phyloP scores from a whole-genome alignment of 2,888 invertebrate species.

The Auanema sp. region DNA sequence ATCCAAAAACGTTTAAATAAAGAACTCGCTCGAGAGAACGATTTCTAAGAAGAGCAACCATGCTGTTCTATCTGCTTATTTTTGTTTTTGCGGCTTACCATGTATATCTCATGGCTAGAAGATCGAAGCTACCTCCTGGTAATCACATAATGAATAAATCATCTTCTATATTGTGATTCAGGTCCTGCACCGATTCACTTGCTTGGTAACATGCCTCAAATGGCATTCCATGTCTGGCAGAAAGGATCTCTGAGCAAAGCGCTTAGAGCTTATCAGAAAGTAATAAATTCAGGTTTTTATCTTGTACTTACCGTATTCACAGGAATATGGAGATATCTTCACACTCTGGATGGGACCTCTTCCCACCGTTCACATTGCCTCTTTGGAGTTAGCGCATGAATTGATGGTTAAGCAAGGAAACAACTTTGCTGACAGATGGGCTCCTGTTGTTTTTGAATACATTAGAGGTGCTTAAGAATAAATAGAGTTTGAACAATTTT shows the following conservation, averaged over 20 bases:
- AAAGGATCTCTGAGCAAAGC: neutral
- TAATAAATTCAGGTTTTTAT: neutral
- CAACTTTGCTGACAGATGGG: constrained; percentile 9
- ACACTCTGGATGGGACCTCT: constrained; percentile 11
- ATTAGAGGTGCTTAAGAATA: too few relatives aligned
- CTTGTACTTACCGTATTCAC: too few relatives aligned
- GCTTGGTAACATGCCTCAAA: constrained; percentile 4
- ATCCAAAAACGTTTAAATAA: too few relatives aligned
- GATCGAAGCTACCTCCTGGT: too few relatives aligned
- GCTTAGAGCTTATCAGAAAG: neutral
- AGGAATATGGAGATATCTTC: constrained; percentile 9
- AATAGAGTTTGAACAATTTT: too few relatives aligned
- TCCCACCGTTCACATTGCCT: constrained; percentile 8
- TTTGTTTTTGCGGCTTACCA: too few relatives aligned
- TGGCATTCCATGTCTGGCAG: neutral
- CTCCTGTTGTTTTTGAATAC: neutral
- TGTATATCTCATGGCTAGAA: too few relatives aligned
- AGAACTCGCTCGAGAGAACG: too few relatives aligned
- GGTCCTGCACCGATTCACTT: neutral
- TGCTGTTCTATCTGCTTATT: too few relatives aligned
- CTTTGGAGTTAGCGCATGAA: constrained; percentile 4
- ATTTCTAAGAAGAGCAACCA: too few relatives aligned
- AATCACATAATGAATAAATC: too few relatives aligned
- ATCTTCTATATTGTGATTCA: too few relatives aligned
- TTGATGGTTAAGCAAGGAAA: constrained; percentile 6